phyloP scores from a whole-genome alignment of 23 tunicate species.

The Botrylloides violaceus region DNA sequence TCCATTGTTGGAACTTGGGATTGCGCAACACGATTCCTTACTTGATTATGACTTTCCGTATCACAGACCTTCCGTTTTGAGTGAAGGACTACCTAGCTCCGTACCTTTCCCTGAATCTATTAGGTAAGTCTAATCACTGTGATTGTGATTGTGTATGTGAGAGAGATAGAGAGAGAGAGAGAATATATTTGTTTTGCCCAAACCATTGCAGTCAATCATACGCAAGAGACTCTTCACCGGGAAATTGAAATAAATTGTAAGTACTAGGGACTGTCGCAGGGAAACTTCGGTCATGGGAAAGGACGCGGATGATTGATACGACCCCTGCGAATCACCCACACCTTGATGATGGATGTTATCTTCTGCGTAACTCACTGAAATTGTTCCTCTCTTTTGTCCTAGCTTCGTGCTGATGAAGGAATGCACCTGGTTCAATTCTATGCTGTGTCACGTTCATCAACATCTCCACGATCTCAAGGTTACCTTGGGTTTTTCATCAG shows the following conservation, averaged over 20 bases:
- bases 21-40: slow-evolving; percentile 14
- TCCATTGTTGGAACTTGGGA: slow-evolving; percentile 56
- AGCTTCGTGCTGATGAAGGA: slow-evolving; percentile 90
- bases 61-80: slow-evolving; percentile 70
- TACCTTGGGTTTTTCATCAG: slow-evolving; percentile 36
- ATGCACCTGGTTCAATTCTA: slow-evolving; percentile 70
- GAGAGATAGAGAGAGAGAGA: too few species aligned
- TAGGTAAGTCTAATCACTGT: background rate
- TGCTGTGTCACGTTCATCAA: slow-evolving; percentile 49
- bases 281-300: too few species aligned
- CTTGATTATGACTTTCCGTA: slow-evolving; percentile 59
- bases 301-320: too few species aligned
- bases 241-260: too few species aligned
- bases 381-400: background rate
- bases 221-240: too few species aligned
- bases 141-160: too few species aligned
- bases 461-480: slow-evolving; percentile 40
- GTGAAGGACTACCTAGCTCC: slow-evolving; percentile 20
- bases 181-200: too few species aligned
- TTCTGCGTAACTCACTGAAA: background rate
- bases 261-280: too few species aligned
- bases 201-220: too few species aligned
- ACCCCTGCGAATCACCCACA: background rate
- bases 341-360: background rate
- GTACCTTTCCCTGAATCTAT: slow-evolving; percentile 26